Evolutionary conservation across 2,888 invertebrate genomes (phyloP).

Genomic region (Mayetiola destructor): DNA sequence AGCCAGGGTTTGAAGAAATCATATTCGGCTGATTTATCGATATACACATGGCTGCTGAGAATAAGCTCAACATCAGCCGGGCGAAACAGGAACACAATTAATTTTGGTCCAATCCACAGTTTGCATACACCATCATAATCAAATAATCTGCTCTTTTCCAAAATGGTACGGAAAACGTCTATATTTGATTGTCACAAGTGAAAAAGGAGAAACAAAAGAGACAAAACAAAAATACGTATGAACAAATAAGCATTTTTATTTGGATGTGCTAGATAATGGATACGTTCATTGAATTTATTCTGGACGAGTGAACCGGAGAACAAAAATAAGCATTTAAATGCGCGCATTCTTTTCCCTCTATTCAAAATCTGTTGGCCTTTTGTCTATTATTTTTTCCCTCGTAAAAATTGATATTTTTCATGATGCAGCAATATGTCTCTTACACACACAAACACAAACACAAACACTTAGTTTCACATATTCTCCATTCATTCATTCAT

Average conservation of each 20-base stretch:
- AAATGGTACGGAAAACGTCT: constrained; percentile 56
- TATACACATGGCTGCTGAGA: constrained; percentile 62
- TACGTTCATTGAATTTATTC: too few relatives aligned
- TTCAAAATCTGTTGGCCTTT: too few relatives aligned
- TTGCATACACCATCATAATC: constrained; percentile 33
- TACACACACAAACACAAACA: background rate
- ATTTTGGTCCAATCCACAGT: constrained; percentile 63
- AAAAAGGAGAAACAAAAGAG: background rate
- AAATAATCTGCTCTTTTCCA: constrained; percentile 25
- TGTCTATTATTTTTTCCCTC: too few relatives aligned
- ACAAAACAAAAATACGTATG: background rate
- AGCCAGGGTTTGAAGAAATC: constrained; percentile 73
- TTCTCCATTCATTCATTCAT: background rate
- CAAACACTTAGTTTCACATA: too few relatives aligned
- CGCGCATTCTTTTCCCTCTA: too few relatives aligned
- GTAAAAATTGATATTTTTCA: too few relatives aligned
- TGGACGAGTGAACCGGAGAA: too few relatives aligned
- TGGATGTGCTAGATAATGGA: too few relatives aligned
- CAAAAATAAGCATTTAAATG: too few relatives aligned
- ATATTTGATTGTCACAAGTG: constrained; percentile 21
- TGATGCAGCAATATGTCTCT: too few relatives aligned
- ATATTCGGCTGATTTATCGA: constrained; percentile 67
- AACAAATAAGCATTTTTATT: background rate
- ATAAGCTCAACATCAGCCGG: constrained; percentile 65
- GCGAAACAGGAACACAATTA: constrained; percentile 57